Conservation (phyloP, 2,113 vertebrate genomes). For the Bos indicus region DNA sequence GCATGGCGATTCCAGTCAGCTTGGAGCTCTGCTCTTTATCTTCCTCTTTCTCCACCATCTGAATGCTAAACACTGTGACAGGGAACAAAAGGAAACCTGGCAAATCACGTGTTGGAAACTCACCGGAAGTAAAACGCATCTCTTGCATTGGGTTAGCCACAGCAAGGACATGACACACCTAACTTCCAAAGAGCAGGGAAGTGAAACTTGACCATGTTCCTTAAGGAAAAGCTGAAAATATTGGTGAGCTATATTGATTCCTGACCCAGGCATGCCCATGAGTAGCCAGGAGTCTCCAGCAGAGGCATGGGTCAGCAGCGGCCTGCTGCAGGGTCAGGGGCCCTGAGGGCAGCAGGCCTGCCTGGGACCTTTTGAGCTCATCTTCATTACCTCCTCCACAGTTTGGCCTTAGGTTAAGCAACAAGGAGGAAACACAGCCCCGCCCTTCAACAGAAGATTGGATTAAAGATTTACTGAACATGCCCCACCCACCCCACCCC, state of each 20-base stretch:
- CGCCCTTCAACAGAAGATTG: background rate
- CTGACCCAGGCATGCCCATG: background rate
- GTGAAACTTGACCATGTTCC: background rate
- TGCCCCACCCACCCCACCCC: background rate
- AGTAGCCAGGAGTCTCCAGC: background rate
- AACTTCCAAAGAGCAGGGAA: background rate
- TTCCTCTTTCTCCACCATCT: background rate
- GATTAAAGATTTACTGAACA: background rate
- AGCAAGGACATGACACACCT: background rate
- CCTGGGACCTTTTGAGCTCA: too few species aligned
- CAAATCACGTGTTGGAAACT: background rate
- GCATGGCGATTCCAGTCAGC: fast-evolving
- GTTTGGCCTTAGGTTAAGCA: background rate
- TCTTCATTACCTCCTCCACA: background rate
- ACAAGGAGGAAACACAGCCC: background rate
- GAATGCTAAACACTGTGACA: background rate
- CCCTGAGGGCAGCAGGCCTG: too few species aligned
- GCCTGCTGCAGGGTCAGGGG: background rate
- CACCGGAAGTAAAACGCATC: background rate
- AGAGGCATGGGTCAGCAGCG: background rate
- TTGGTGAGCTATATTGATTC: background rate
- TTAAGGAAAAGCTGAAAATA: background rate
- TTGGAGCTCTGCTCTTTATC: background rate
- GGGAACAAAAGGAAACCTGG: background rate
- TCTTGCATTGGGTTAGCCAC: background rate